Evolutionary conservation across 1,140 invertebrate species (phyloP), one percentile per base, ranked within the genome.

Genomic region (Drosophila santomea): DNA sequence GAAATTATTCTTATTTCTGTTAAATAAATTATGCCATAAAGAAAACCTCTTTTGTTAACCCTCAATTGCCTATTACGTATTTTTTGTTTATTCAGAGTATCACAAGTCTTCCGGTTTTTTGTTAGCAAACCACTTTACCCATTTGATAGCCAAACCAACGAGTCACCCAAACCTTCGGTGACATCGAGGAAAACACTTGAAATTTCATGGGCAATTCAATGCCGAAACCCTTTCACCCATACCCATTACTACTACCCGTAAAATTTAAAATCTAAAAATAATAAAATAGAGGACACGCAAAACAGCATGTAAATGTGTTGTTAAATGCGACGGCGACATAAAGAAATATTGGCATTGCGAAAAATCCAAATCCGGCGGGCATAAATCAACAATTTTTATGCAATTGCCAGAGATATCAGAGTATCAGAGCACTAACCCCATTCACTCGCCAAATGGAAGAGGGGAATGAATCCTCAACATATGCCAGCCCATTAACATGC

Each of bases 401-500:
- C 73, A 73, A 77, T 69, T 47, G 58, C 62, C 63, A 41, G 20
- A 72, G 79, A 78, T 86, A 82, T 66, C 60, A 69, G 47, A 43
- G 43, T 20, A 20, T 20, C 60, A 69, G 47, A 43, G 43, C 56
- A 44, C 57, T 20, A 44, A 48, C 44, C 51, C 52, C 51, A 15
- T 15, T 43, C 25, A 74, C 45, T 14, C 50, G 20, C n/a, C 14
- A 12, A n/a, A 23, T 11, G 7, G n/a, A 6, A 43, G 3, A 20
- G 14, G 36, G 3, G 25, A 25, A 25, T 28, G 55, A 35, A 50
- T 74, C 69, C 41, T 75, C 32, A 88, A 88, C 83, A 88, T 89
- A 88, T 88, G 83, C 83, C 81, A 78, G 84, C 83, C 83, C 83
- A 88, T 88, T 88, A 88, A 88, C 84, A 89, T 76, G 73, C 72